Evolutionary conservation across 2,888 invertebrate genomes (phyloP).

Genomic region (Elysia crispata): DNA sequence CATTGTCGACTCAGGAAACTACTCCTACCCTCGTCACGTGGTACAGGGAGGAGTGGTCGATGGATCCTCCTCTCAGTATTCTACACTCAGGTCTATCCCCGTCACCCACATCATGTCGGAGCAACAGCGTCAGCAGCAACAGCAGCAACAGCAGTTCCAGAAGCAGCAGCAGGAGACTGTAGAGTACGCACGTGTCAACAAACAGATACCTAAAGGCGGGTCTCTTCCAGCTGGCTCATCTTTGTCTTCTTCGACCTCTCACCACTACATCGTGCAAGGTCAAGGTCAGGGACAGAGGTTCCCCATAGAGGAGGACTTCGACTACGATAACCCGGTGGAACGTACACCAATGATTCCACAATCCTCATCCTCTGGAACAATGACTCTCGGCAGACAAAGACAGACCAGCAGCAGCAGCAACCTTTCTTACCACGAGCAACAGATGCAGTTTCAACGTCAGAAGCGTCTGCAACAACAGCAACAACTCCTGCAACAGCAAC

Average conservation of each 20-base stretch:
- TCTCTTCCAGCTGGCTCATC: neutral
- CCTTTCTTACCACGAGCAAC: constrained; percentile 42
- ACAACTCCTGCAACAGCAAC: constrained; percentile 14
- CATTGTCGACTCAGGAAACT: constrained; percentile 16
- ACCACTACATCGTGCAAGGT: neutral
- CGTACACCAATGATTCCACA: constrained; percentile 59
- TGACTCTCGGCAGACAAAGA: neutral
- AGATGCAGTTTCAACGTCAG: constrained; percentile 50
- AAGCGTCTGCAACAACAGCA: constrained; percentile 30
- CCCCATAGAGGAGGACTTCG: constrained; percentile 56
- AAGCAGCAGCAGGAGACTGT: constrained; percentile 24
- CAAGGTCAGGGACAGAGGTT: neutral
- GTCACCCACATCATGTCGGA: constrained; percentile 33
- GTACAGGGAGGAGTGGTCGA: constrained; percentile 16
- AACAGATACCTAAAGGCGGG: neutral
- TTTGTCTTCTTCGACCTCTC: neutral
- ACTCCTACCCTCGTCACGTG: constrained; percentile 36
- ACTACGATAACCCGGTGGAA: constrained; percentile 66
- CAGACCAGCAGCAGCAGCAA: neutral
- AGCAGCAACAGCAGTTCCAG: constrained; percentile 30
- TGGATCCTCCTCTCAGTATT: constrained; percentile 41
- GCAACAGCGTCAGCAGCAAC: neutral
- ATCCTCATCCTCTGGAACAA: neutral
- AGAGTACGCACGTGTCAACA: constrained; percentile 45
- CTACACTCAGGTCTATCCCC: constrained; percentile 41